Conservation (phyloP, 2,113 vertebrate genomes). For the Albula goreensis region DNA sequence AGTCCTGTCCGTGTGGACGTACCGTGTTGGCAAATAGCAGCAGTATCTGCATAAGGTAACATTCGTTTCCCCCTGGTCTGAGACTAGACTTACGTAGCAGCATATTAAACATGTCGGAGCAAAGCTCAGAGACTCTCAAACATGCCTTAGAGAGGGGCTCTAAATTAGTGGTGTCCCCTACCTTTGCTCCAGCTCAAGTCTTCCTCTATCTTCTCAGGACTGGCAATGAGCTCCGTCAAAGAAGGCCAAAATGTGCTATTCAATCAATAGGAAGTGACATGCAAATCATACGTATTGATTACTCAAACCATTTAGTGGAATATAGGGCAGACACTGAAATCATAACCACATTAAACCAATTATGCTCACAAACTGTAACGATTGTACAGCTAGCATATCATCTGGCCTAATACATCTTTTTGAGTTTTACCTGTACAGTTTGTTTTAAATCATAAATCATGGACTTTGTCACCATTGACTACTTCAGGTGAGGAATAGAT, state of each 20-base stretch:
- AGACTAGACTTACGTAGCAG: not conserved
- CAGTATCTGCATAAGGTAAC: too few species aligned
- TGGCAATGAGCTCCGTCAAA: constrained; percentile 73
- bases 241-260: constrained; percentile 84
- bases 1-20: too few species aligned
- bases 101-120: not conserved
- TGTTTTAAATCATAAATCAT: constrained; percentile 70
- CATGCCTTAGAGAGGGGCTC: not conserved
- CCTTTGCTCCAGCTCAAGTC: constrained; percentile 45
- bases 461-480: constrained; percentile 64
- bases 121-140: not conserved
- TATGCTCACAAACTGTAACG: constrained; percentile 82
- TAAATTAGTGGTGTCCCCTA: constrained; percentile 38
- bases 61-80: not conserved
- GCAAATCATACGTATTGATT: constrained; percentile 95
- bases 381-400: constrained; percentile 73
- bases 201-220: constrained; percentile 31
- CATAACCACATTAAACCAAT: constrained; percentile 90
- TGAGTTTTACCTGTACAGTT: constrained; percentile 68
- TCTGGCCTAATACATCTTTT: constrained; percentile 61
- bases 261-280: constrained; percentile 80
- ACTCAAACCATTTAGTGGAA: constrained; percentile 77
- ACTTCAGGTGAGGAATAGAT: constrained; percentile 62
- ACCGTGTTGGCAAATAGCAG: too few species aligned
- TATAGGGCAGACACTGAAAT: constrained; percentile 88